A percentile compares a stretch with the other conserved stretches of the same genome.
phyloP scores from a whole-genome alignment of 1,140 invertebrate genomes.

The Muscidifurax raptorellus region DNA sequence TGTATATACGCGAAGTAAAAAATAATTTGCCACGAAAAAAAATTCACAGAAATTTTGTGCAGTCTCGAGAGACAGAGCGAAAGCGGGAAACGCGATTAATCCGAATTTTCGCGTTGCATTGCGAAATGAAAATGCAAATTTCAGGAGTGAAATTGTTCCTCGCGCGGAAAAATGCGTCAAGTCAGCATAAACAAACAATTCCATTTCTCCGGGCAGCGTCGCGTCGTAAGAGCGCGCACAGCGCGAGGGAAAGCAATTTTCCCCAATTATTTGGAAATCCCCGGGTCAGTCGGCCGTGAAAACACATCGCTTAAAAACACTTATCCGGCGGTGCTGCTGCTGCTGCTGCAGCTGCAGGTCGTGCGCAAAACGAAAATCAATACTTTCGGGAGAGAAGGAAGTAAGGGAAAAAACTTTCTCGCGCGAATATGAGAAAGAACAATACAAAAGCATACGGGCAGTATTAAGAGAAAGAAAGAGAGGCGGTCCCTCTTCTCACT shows the following conservation, averaged over 20 bases:
- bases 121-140: background rate
- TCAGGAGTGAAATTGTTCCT: too few relatives aligned
- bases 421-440: background rate
- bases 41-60: background rate
- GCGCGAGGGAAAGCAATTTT: slow-evolving; percentile 1
- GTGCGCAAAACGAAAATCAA: slow-evolving; percentile 39
- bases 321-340: background rate
- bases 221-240: background rate
- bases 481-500: background rate
- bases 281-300: background rate
- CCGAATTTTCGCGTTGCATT: background rate
- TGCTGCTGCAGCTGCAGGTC: background rate
- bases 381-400: slow-evolving; percentile 21
- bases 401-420: background rate
- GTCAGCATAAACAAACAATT: background rate
- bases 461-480: background rate
- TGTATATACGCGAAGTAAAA: background rate
- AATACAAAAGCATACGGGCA: background rate
- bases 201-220: background rate
- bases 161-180: too few relatives aligned
- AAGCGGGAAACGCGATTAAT: background rate
- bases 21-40: background rate
- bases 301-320: slow-evolving; percentile 40
- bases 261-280: slow-evolving; percentile 12
- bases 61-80: background rate